These are phyloP conservation scores for Luperina nickerlii DNA, from an alignment of 2,888 invertebrate genomes.

Conservation along the genomic window DNA sequence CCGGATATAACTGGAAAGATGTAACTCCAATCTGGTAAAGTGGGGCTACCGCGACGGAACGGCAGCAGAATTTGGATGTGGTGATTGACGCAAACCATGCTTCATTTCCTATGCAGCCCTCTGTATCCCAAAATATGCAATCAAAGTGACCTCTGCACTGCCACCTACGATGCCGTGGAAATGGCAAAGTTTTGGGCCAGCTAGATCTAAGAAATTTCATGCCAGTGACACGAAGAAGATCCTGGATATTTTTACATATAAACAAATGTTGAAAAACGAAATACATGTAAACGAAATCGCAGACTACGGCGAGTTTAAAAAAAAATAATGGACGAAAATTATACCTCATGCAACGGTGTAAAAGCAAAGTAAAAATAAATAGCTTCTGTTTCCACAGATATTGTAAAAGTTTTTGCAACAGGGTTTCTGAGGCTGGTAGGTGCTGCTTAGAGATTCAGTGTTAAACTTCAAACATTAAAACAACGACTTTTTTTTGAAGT, in stretches of 20 bases:
- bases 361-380: constrained; percentile 51
- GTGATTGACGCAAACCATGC: background rate
- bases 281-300: background rate
- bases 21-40: too few species aligned
- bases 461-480: constrained; percentile 58
- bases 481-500: constrained; percentile 37
- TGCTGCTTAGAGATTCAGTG: constrained; percentile 45
- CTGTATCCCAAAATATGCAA: background rate
- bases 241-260: background rate
- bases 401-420: constrained; percentile 59
- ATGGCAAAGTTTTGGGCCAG: too few species aligned
- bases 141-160: too few species aligned
- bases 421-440: constrained; percentile 36
- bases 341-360: constrained; percentile 25
- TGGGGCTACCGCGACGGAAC: too few species aligned
- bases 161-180: too few species aligned
- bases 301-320: background rate
- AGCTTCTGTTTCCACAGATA: constrained; percentile 49
- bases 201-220: background rate
- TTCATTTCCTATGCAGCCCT: background rate
- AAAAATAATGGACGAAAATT: constrained; percentile 44
- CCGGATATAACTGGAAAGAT: too few species aligned
- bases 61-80: too few species aligned
- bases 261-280: background rate
- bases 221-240: background rate